These are phyloP conservation scores for Narcine bancroftii DNA, from an alignment of 2,113 vertebrate genomes.

Conservation along the genomic window DNA sequence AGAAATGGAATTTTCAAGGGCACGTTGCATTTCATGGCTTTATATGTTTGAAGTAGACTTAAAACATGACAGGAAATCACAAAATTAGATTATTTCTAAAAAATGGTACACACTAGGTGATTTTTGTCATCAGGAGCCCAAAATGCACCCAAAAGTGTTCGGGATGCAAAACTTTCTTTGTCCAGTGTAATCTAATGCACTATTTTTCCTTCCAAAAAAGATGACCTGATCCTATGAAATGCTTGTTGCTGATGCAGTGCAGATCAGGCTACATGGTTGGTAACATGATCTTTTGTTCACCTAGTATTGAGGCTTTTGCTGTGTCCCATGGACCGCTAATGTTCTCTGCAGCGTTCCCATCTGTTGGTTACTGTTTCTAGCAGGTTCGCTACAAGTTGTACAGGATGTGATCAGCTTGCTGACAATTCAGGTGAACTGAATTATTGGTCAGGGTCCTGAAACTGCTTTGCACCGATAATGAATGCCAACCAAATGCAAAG, in stretches of 20 bases:
- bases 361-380: slow-evolving; percentile 8
- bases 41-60: too few species aligned
- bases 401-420: not conserved
- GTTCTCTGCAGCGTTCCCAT: not conserved
- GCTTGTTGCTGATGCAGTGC: not conserved
- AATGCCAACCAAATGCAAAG: not conserved
- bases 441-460: not conserved
- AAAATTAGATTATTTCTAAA: too few species aligned
- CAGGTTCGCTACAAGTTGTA: not conserved
- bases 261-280: not conserved
- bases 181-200: too few species aligned
- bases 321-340: not conserved
- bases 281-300: not conserved
- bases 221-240: not conserved
- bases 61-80: too few species aligned
- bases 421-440: not conserved
- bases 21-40: too few species aligned
- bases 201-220: too few species aligned
- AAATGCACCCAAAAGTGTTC: too few species aligned
- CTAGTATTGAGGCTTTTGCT: not conserved
- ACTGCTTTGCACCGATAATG: not conserved
- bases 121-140: too few species aligned
- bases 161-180: too few species aligned
- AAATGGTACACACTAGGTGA: too few species aligned
- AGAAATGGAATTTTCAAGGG: too few species aligned